phyloP scores from a whole-genome alignment of 1,140 invertebrate species.

The Drosophila pectinifera region DNA sequence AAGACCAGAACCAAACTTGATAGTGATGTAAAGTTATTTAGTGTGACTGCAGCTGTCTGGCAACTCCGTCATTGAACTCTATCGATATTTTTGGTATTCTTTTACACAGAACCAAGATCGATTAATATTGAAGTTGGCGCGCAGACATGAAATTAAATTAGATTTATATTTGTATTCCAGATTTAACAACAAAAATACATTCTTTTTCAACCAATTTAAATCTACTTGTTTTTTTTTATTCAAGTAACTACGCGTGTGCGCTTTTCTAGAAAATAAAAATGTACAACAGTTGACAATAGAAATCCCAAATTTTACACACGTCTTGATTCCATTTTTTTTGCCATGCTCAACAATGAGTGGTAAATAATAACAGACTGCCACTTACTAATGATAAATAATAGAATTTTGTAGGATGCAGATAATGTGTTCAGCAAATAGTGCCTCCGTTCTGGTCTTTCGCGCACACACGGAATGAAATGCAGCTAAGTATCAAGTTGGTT shows the following conservation, averaged over 20 bases:
- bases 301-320: slow-evolving; percentile 32
- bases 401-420: slow-evolving; percentile 34
- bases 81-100: not conserved
- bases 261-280: slow-evolving; percentile 34
- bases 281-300: slow-evolving; percentile 41
- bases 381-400: slow-evolving; percentile 20
- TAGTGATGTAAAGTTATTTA: too few species aligned
- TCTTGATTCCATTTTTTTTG: not conserved
- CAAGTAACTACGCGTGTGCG: slow-evolving; percentile 14
- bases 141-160: not conserved
- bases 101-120: not conserved
- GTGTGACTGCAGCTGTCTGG: not conserved
- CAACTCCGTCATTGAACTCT: not conserved
- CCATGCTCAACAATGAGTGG: slow-evolving; percentile 7
- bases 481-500: slow-evolving; percentile 51
- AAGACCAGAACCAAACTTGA: too few species aligned
- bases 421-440: slow-evolving; percentile 54
- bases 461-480: slow-evolving; percentile 76
- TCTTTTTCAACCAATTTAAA: not conserved
- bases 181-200: not conserved
- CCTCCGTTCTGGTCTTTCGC: slow-evolving; percentile 33
- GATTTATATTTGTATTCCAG: not conserved
- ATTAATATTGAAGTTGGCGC: not conserved
- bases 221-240: slow-evolving; percentile 10
- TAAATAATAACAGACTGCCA: slow-evolving; percentile 37